These are phyloP conservation scores for Patella ulyssiponensis DNA, from an alignment of 2,888 invertebrate genomes.

Conservation along the genomic window DNA sequence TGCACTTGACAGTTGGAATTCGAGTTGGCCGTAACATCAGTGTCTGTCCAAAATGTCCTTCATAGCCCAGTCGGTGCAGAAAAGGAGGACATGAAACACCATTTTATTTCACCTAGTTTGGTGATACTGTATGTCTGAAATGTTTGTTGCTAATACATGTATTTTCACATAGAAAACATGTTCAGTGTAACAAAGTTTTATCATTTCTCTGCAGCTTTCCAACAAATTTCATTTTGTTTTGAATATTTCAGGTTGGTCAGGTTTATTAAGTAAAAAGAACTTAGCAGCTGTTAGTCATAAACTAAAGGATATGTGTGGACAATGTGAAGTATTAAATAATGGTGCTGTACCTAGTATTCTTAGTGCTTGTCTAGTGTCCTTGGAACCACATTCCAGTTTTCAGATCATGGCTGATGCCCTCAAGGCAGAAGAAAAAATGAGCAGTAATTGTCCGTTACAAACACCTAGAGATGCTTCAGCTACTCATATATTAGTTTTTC, in stretches of 20 bases:
- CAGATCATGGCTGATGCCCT: slow-evolving; percentile 74
- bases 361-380: slow-evolving; percentile 96
- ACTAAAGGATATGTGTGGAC: slow-evolving; percentile 90
- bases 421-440: slow-evolving; percentile 68
- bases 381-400: slow-evolving; percentile 90
- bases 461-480: slow-evolving; percentile 97
- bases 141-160: too few species aligned
- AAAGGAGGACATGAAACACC: too few species aligned
- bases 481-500: slow-evolving; percentile 98
- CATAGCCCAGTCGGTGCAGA: too few species aligned
- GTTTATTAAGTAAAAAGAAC: slow-evolving; percentile 91
- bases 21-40: too few species aligned
- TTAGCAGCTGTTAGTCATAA: slow-evolving; percentile 88
- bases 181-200: too few species aligned
- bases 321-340: slow-evolving; percentile 85
- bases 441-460: slow-evolving; percentile 77
- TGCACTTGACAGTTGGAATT: too few species aligned
- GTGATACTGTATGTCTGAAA: too few species aligned
- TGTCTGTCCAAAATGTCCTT: too few species aligned
- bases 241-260: slow-evolving; percentile 84
- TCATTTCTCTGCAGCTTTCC: too few species aligned
- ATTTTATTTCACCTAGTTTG: too few species aligned
- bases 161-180: too few species aligned
- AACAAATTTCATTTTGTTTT: too few species aligned
- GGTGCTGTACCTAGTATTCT: slow-evolving; percentile 90